Evolutionary conservation across 2,797 vertebrate genomes (phyloP), one percentile per base, ranked within the genome.

Genomic region (Halcyon smyrnensis): DNA sequence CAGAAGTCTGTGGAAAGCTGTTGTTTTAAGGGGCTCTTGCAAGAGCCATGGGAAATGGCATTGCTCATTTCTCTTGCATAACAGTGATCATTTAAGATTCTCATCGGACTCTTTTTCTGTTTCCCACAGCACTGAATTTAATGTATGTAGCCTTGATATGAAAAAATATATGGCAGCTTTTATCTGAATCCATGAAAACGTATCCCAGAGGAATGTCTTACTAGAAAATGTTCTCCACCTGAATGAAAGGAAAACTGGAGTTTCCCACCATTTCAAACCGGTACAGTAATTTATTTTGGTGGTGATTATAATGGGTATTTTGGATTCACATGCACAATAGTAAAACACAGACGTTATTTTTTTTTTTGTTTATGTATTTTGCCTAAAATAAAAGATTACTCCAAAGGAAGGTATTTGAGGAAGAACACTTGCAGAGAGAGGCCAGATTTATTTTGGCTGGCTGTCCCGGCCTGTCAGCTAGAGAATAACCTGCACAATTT

Each of bases 371-470:
- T 96, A 70, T 94, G 39, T 95, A 15, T 85, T 80, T 83, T 90
- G 36, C 95, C 87, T 89, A 90, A 96, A 93, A 94, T 94, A 96
- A 84, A 85, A 89, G 39, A 37, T 94, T 81, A 50, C 84, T 96
- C 73, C 43, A 9, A 46, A 65, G 95, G 76, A 90, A 96, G 83
- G 82, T 27, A 93, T 95, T 84, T 90, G 93, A 95, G 87, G 90
- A 89, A 94, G 90, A 60, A 51, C 46, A 32, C 87, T 92, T 80
- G 84, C 64, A 85, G 84, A 81, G 84, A 74, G 68, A 41, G 73
- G 34, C 15, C 45, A 32, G 79, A 8, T 96, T 91, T 92, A 15
- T 90, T 83, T 97, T 83, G 87, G 82, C 57, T 59, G 64, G 5
- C 68, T 16, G 43, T 24, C 82, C 81, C 70, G 77, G 15, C 15